A percentile compares a stretch with the other conserved stretches of the same genome.
These are phyloP conservation scores for Temnopleurus reevesii DNA, from an alignment of 53 echinoderm and acorn worm genomes.

Conservation along the genomic window DNA sequence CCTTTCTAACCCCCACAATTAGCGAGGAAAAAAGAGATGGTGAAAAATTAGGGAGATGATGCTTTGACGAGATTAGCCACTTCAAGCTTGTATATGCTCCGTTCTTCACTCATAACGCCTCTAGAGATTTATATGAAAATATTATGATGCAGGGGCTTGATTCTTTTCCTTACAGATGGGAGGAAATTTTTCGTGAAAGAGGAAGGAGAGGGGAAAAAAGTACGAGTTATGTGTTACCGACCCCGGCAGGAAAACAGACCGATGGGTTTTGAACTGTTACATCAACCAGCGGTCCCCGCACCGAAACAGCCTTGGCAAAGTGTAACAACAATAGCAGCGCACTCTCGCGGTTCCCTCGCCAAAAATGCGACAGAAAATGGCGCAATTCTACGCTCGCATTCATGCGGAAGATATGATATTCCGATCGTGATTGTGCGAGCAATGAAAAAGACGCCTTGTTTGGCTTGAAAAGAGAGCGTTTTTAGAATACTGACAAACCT, in stretches of 20 bases:
- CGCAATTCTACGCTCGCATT: constrained; percentile 33
- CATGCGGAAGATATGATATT: constrained; percentile 62
- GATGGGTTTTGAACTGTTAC: constrained; percentile 56
- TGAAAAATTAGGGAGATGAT: constrained; percentile 31
- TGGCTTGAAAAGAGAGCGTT: constrained; percentile 38
- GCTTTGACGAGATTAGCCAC: not conserved
- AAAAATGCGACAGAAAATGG: constrained; percentile 51
- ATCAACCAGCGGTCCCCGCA: constrained; percentile 33
- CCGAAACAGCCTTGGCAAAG: constrained; percentile 37
- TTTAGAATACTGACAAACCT: constrained; percentile 53
- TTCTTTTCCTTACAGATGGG: constrained; percentile 49
- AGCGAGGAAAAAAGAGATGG: not conserved
- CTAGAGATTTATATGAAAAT: constrained; percentile 42
- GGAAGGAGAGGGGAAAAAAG: constrained; percentile 13
- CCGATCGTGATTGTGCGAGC: constrained; percentile 37
- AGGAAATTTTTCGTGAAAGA: constrained; percentile 26
- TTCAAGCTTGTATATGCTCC: not conserved
- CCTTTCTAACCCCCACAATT: constrained; percentile 46
- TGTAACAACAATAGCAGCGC: constrained; percentile 41
- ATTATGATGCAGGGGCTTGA: constrained; percentile 40
- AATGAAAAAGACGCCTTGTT: constrained; percentile 56
- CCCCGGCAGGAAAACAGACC: constrained; percentile 43
- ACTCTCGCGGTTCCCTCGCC: constrained; percentile 3
- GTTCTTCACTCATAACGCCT: constrained; percentile 25
- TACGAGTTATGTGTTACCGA: constrained; percentile 30